Percentiles rank a stretch among this genome's conserved stretches.
Evolutionary conservation across 2,113 vertebrate genomes (phyloP).

Genomic region (Columba janthina): DNA sequence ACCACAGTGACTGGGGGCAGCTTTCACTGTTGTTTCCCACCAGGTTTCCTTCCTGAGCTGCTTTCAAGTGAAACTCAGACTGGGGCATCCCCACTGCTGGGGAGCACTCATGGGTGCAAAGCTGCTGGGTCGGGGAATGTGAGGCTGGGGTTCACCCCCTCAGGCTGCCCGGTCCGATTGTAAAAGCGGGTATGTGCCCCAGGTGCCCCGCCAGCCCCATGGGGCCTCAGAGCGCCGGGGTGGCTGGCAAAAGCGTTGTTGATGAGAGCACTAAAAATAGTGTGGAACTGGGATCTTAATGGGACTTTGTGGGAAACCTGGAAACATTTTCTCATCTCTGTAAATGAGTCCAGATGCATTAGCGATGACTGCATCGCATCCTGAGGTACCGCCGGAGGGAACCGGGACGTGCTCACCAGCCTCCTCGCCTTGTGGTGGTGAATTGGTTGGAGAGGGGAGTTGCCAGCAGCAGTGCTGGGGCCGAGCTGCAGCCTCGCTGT

Average conservation of each 20-base stretch:
- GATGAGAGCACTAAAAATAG: slow-evolving; percentile 67
- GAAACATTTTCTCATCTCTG: slow-evolving; percentile 70
- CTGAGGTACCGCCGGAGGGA: slow-evolving; percentile 61
- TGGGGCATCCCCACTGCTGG: accelerated
- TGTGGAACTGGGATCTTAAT: slow-evolving; percentile 64
- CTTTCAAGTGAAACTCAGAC: background rate
- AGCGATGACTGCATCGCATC: slow-evolving; percentile 63
- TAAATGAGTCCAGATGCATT: slow-evolving; percentile 72
- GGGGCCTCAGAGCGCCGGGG: background rate
- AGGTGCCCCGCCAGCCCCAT: background rate
- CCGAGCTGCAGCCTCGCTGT: accelerated
- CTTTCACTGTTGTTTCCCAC: background rate
- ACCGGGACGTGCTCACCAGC: background rate
- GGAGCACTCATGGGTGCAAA: background rate
- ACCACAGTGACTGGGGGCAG: accelerated
- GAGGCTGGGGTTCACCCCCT: background rate
- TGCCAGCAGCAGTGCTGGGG: accelerated
- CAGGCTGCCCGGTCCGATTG: accelerated
- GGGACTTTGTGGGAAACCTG: slow-evolving; percentile 73
- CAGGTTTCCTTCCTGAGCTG: background rate
- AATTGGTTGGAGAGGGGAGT: background rate
- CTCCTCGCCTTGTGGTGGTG: background rate
- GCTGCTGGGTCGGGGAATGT: accelerated
- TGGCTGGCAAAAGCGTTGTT: slow-evolving; percentile 35
- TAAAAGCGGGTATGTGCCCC: background rate